Evolutionary conservation across 2,113 vertebrate species (phyloP), one percentile per base, ranked within the genome.

Genomic region (Syngnathus typhle): DNA sequence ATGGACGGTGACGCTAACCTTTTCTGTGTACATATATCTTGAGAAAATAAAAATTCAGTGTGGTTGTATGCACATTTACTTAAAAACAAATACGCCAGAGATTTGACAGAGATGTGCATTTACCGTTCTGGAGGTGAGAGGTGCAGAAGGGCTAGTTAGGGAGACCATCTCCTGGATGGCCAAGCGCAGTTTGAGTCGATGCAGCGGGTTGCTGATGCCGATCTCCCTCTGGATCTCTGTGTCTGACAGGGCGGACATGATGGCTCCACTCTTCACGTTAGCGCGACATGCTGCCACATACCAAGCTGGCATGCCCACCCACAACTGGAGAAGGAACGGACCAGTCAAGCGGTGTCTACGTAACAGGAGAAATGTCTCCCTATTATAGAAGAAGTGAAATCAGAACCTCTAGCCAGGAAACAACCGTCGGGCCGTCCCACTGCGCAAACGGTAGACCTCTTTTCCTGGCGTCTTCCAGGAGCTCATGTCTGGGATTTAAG

Each of bases 101-200:
- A 58, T 36, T 38, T 61, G 47, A 64, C 4, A 16, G 67, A 60
- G 55, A 43, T 46, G 58, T 64, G 62, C 60, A 23, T 64, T 75
- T 85, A 84, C 84, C 84, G 81, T 88, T 81, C 84, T 85, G 43
- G 94, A 96, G 4, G 95, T 98, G 72, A 95, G 94, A 0, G 96
- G 96, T 4, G 95, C 96, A 0, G 96, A 98, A 47, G 96, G 96
- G 86, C 95, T 98, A 11, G 96, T 98, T 52, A 98, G 90, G 0
- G 96, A 98, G 55, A 98, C 96, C 96, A 98, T 98, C 90, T 98
- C 96, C 87, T 96, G 96, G 84, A 98, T 98, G 86, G 96, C 96
- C 83, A 98, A 86, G 7, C 96, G 91, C 23, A 98, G 93, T 80
- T 98, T 98, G 65, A 98, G 94, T 46, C 96, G 90, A 73, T 98